Conservation (phyloP, 2,113 vertebrate species). For the Martes martes region DNA sequence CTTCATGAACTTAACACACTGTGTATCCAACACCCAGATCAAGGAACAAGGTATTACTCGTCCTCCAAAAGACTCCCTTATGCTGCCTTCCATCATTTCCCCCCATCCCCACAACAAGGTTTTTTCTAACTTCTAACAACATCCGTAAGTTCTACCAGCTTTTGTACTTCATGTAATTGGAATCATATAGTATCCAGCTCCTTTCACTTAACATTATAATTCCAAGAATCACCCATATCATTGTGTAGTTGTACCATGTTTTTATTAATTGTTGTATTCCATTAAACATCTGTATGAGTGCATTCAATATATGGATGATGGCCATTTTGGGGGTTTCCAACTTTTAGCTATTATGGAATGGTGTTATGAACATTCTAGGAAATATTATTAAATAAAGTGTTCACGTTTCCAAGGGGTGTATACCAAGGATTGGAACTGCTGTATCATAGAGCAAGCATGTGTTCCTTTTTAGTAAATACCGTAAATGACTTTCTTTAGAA, state of each 20-base stretch:
- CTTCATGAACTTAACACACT: neutral
- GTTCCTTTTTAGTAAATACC: slow-evolving; percentile 4
- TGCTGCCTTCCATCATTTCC: neutral
- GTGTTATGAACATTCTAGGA: neutral
- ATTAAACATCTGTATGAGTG: neutral
- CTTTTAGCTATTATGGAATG: neutral
- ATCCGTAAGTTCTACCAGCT: neutral
- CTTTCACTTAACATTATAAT: neutral
- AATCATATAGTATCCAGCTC: neutral
- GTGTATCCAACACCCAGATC: neutral
- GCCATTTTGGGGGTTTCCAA: neutral
- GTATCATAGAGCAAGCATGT: neutral
- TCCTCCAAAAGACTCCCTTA: neutral
- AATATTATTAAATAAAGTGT: neutral
- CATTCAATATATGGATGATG: neutral
- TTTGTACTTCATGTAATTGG: neutral
- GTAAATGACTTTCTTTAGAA: neutral
- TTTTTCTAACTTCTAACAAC: neutral
- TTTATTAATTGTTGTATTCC: neutral
- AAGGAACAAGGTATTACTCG: neutral
- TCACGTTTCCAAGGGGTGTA: neutral
- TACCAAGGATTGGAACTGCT: neutral
- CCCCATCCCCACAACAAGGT: fast-evolving
- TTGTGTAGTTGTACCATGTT: neutral
- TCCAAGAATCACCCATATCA: neutral